Conservation (phyloP, 2,797 vertebrate genomes). For the Poecilia picta region DNA sequence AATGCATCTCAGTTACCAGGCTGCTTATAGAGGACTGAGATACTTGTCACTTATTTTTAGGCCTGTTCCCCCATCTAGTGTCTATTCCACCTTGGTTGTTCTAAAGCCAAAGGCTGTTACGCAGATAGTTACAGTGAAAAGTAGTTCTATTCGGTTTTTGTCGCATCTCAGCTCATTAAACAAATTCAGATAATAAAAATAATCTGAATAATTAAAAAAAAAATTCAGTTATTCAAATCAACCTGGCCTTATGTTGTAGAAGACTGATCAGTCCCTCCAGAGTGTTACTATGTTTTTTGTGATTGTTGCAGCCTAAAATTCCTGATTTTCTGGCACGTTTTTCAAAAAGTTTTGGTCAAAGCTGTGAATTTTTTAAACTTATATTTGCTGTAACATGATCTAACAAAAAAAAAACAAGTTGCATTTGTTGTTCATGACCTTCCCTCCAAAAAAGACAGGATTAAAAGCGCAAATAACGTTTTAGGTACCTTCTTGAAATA, state of each 20-base stretch:
- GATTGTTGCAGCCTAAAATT: too few species aligned
- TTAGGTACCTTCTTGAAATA: too few species aligned
- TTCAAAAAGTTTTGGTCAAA: too few species aligned
- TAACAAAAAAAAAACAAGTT: too few species aligned
- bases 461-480: too few species aligned
- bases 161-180: background rate
- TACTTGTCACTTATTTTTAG: background rate
- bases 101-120: background rate
- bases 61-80: conserved; percentile 44
- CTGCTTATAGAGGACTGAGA: background rate
- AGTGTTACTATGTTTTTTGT: too few species aligned
- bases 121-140: background rate
- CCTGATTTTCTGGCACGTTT: too few species aligned
- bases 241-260: background rate
- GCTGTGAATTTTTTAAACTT: too few species aligned
- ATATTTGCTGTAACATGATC: too few species aligned
- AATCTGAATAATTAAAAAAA: background rate
- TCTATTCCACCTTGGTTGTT: background rate
- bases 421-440: too few species aligned
- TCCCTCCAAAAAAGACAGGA: too few species aligned
- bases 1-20: background rate
- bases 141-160: background rate
- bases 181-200: background rate
- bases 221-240: background rate
- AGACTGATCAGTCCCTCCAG: background rate